Evolutionary conservation across 2,888 invertebrate genomes (phyloP).

Genomic region (Philereme vetulata): DNA sequence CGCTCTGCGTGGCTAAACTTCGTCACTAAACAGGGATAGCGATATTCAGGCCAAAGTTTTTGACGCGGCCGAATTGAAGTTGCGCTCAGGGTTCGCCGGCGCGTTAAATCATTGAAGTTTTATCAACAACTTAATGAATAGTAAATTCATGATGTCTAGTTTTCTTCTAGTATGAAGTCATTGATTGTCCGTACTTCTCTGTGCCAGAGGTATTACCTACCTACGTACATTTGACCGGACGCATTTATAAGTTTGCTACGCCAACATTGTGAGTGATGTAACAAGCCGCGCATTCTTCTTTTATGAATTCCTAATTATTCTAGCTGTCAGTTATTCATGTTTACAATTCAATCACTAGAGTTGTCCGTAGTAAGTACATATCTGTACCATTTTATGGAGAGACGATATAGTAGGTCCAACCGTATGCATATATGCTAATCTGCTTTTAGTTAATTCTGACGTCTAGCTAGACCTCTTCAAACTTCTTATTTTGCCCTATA

Average conservation of each 20-base stretch:
- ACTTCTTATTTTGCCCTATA: no score
- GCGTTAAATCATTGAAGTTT: conserved; percentile 30
- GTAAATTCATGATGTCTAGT: conserved; percentile 5
- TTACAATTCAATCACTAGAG: conserved; percentile 36
- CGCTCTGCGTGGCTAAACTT: no score
- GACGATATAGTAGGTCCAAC: no score
- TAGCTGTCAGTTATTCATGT: conserved; percentile 39
- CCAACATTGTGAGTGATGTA: conserved; percentile 48
- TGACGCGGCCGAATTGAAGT: no score
- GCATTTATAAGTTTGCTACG: conserved; percentile 26
- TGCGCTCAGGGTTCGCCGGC: no score
- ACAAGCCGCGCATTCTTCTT: conserved; percentile 53
- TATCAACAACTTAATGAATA: conserved; percentile 14
- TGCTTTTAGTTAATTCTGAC: no score
- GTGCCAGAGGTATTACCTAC: conserved; percentile 3
- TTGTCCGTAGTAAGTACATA: conserved; percentile 8
- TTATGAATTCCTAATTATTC: conserved; percentile 55
- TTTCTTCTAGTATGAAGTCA: neutral
- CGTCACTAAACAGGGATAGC: no score
- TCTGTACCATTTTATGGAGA: neutral
- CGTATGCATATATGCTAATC: neutral
- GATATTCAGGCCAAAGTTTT: no score
- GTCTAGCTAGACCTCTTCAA: no score
- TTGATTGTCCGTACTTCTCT: conserved; percentile 14
- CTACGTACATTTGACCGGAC: conserved; percentile 3